These are phyloP conservation scores for Lepidotrigona ventralis DNA, from an alignment of 1,140 invertebrate species.

Conservation along the genomic window DNA sequence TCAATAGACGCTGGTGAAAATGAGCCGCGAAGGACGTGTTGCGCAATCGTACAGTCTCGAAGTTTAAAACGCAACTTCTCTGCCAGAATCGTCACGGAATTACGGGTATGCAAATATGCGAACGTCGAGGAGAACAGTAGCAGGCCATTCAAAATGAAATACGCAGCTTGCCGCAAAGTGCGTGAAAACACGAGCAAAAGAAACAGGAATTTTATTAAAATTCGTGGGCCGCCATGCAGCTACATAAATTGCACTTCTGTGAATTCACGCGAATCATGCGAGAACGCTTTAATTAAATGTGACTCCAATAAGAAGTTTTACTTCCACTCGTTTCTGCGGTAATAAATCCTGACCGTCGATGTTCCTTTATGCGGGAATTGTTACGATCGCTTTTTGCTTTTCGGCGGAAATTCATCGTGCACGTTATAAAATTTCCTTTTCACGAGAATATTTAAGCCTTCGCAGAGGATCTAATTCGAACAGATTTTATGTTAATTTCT, in stretches of 20 bases:
- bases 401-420: background rate
- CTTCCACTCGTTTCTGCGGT: background rate
- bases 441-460: background rate
- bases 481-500: background rate
- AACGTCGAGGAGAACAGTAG: background rate
- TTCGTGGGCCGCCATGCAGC: background rate
- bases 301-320: slow-evolving; percentile 14
- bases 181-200: background rate
- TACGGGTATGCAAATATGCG: background rate
- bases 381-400: background rate
- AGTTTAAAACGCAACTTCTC: background rate
- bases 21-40: background rate
- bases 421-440: background rate
- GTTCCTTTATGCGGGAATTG: background rate
- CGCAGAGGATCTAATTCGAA: too few relatives aligned
- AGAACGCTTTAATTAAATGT: slow-evolving; percentile 38
- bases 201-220: slow-evolving; percentile 38
- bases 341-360: slow-evolving; percentile 24
- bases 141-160: background rate
- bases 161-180: background rate
- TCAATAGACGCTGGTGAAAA: too few relatives aligned
- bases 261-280: slow-evolving; percentile 24
- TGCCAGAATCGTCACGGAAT: background rate
- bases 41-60: background rate
- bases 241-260: slow-evolving; percentile 23